Evolutionary conservation across 2,888 invertebrate species (phyloP).

Genomic region (Hypercompe scribonia): DNA sequence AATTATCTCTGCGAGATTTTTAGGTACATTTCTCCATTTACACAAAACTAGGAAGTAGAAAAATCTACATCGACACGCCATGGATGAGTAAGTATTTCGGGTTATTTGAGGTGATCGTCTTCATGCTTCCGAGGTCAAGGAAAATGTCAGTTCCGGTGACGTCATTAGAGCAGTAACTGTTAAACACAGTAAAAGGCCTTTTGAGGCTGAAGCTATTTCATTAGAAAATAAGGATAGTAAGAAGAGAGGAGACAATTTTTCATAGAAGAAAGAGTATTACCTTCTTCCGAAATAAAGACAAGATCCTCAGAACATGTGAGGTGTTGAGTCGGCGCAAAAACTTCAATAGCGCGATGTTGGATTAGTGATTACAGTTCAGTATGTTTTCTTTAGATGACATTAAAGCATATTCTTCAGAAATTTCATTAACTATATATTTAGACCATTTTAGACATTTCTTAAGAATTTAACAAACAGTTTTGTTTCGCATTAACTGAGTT

Average conservation of each 20-base stretch:
- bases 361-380: background rate
- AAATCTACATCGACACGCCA: background rate
- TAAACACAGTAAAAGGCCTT: background rate
- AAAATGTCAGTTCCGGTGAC: conserved; percentile 12
- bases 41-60: background rate
- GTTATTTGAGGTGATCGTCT: conserved; percentile 6
- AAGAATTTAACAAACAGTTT: no score
- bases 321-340: background rate
- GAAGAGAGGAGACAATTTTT: background rate
- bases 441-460: no score
- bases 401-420: no score
- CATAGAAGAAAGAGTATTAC: background rate
- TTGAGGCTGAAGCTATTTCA: background rate
- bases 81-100: conserved; percentile 10
- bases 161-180: conserved; percentile 9
- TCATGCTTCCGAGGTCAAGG: conserved; percentile 9
- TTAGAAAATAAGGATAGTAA: background rate
- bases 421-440: no score
- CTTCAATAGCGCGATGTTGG: background rate
- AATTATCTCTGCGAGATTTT: background rate
- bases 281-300: background rate
- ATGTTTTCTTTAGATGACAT: no score
- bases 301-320: background rate
- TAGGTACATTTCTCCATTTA: background rate
- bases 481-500: no score